phyloP scores from a whole-genome alignment of 2,888 invertebrate species.

The Andrena praecox region DNA sequence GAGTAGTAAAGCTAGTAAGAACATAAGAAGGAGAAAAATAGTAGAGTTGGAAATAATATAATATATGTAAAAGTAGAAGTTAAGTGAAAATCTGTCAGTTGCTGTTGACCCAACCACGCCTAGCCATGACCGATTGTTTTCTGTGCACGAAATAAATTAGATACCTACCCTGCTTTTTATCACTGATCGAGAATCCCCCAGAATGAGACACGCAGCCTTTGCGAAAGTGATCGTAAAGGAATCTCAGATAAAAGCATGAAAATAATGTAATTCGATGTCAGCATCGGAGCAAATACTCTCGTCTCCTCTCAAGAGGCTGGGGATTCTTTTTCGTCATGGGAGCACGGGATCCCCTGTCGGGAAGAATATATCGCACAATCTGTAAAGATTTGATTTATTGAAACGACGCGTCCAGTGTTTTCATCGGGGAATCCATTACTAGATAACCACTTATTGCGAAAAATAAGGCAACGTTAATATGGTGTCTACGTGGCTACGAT shows the following conservation, averaged over 20 bases:
- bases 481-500: not conserved
- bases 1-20: too few relatives aligned
- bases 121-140: too few relatives aligned
- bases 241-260: not conserved
- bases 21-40: too few relatives aligned
- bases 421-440: not conserved
- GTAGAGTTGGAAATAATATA: too few relatives aligned
- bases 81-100: too few relatives aligned
- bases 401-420: slow-evolving; percentile 2
- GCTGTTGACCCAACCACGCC: too few relatives aligned
- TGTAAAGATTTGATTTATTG: slow-evolving; percentile 4
- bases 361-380: slow-evolving; percentile 2
- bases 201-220: not conserved
- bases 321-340: not conserved
- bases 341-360: not conserved
- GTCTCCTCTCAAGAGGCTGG: not conserved
- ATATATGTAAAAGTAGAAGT: too few relatives aligned
- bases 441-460: not conserved
- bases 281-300: not conserved
- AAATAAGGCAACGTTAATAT: not conserved
- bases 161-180: too few relatives aligned
- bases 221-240: not conserved
- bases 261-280: not conserved
- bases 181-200: too few relatives aligned
- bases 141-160: too few relatives aligned